These are phyloP conservation scores for Elephantulus edwardii DNA, from an alignment of 2,113 vertebrate genomes.

Conservation along the genomic window DNA sequence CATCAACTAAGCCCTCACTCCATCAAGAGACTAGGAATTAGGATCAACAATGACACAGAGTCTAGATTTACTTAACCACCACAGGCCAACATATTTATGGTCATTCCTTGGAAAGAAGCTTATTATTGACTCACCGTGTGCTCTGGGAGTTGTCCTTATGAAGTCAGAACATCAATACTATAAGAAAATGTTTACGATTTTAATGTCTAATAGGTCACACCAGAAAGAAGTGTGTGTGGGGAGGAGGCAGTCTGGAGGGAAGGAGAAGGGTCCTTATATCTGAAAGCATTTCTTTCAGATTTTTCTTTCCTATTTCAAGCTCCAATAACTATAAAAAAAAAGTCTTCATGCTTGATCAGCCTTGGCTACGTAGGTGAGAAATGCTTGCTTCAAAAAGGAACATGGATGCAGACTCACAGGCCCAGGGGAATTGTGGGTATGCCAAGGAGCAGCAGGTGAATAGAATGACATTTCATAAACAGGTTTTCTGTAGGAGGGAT, in stretches of 20 bases:
- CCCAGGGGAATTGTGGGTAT: background rate
- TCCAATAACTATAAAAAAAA: conserved; percentile 55
- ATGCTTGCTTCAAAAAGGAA: conserved; percentile 42
- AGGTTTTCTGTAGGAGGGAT: conserved; percentile 36
- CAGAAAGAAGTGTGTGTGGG: background rate
- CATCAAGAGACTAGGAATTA: background rate
- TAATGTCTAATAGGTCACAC: background rate
- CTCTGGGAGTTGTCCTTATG: background rate
- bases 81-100: background rate
- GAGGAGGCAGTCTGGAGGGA: background rate
- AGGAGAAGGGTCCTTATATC: background rate
- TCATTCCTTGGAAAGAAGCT: background rate
- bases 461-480: conserved; percentile 25
- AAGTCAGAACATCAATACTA: background rate
- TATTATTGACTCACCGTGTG: background rate
- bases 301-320: conserved; percentile 53
- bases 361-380: conserved; percentile 45
- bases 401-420: background rate
- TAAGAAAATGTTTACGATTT: background rate
- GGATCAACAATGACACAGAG: background rate
- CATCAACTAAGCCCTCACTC: background rate
- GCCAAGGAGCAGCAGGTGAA: background rate
- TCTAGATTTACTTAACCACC: background rate
- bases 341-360: conserved; percentile 40
- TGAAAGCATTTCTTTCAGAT: conserved; percentile 17